Conservation (phyloP, 2,113 vertebrate species). For the Alaudala cheleensis region DNA sequence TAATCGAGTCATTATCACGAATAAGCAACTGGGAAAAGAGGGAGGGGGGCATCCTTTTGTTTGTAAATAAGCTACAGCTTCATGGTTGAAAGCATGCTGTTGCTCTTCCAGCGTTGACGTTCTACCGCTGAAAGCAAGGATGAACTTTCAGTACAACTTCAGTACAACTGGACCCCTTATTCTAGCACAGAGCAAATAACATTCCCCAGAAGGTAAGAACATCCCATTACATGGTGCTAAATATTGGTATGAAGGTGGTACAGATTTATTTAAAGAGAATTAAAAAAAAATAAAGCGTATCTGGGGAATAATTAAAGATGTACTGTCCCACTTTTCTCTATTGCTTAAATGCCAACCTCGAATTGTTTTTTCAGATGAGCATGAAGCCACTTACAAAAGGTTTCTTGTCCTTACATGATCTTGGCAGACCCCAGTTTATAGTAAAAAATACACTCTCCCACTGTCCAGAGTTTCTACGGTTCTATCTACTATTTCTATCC, state of each 20-base stretch:
- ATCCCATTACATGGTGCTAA: constrained; percentile 59
- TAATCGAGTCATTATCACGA: neutral
- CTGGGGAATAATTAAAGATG: neutral
- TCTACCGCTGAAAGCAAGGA: neutral
- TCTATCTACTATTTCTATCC: constrained; percentile 60
- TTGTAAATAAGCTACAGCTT: constrained; percentile 64
- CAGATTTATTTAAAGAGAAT: neutral
- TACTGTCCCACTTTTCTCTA: constrained; percentile 18
- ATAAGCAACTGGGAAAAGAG: constrained; percentile 37
- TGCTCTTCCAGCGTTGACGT: neutral
- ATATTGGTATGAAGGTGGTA: neutral
- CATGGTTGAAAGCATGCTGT: constrained; percentile 45
- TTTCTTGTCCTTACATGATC: neutral
- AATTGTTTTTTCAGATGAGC: constrained; percentile 5
- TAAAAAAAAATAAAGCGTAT: neutral
- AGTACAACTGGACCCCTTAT: neutral
- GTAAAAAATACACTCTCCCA: neutral
- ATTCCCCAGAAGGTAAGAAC: constrained; percentile 17
- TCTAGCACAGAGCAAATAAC: neutral
- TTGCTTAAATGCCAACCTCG: neutral
- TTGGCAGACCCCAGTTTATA: constrained; percentile 19
- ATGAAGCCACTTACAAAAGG: neutral
- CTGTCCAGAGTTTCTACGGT: constrained; percentile 29
- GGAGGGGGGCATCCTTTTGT: constrained; percentile 3
- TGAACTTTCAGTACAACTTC: neutral